Base-by-base conservation (phyloP, 2,113 vertebrate species). In the Crotalus tigris region DNA sequence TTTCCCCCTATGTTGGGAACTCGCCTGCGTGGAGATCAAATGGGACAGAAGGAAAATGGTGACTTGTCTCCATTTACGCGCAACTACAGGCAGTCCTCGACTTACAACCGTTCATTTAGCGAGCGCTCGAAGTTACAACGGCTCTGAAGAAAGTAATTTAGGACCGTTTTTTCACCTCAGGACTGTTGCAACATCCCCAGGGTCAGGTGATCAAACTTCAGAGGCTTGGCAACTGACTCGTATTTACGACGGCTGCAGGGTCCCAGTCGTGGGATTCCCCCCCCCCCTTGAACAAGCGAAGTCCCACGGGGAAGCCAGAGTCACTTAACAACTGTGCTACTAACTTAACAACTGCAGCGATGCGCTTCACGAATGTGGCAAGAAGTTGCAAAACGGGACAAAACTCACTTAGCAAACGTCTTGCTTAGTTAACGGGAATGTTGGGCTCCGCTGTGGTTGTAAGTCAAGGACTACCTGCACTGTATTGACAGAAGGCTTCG, bases 381-480 rank as follows among this genome's bases (percentile, higher is more conserved):
- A n/a, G 29, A n/a, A 69, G 29, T n/a, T 2, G 4, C n/a, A 5
- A 69, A 69, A 4, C 0, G 11, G 13, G 13, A 2, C 1, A 6
- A 69, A n/a, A 69, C 64, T 69, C 64, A 6, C 3, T 69, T n/a
- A 69, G 15, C 12, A 15, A 33, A 17, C 17, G 12, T 69, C 24
- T 61, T 3, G 10, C 24, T 61, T 61, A 61, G 59, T 24, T 46
- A 61, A 12, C 10, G 1, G 29, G 4, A 29, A 29, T 29, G 29
- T 61, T 29, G 61, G 61, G 29, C 2, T 17, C 29, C n/a, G 3
- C 26, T 29, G 59, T 11, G 59, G 9, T 26, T 24, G 8, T 26
- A 61, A n/a, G 29, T 69, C 61, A 1, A 69, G 61, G 29, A 69
- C 61, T 69, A 1, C 64, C 64, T 33, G 29, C 54, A 5, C 7